Conservation (phyloP, 2,113 vertebrate species). For the Sitta europaea region DNA sequence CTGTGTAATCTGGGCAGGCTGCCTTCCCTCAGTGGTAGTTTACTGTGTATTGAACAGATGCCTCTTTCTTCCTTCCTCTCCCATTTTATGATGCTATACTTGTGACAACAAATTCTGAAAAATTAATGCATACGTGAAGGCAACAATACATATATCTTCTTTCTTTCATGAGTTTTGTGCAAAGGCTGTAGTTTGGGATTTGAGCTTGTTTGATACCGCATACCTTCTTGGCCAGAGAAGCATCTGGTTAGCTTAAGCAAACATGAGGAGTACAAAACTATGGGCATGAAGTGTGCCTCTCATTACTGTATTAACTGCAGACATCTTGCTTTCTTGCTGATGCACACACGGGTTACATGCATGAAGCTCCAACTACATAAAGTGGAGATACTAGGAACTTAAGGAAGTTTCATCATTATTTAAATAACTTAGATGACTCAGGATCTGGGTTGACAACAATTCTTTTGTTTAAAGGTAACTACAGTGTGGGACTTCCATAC, state of each 20-base stretch:
- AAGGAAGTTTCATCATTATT: background rate
- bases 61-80: background rate
- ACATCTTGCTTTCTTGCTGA: background rate
- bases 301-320: background rate
- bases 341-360: background rate
- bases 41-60: background rate
- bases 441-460: background rate
- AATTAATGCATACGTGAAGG: background rate
- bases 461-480: background rate
- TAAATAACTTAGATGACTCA: background rate
- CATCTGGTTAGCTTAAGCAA: background rate
- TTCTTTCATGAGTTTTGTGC: background rate
- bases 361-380: background rate
- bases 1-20: background rate
- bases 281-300: background rate
- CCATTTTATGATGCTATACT: background rate
- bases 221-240: background rate
- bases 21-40: background rate
- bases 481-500: background rate
- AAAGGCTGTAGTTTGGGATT: background rate
- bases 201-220: background rate
- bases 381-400: background rate
- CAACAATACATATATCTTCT: background rate
- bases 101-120: background rate
- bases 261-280: background rate